A percentile compares a stretch with the other conserved stretches of the same genome.
phyloP scores from a whole-genome alignment of 2,888 invertebrate species.

The Acronicta alni region DNA sequence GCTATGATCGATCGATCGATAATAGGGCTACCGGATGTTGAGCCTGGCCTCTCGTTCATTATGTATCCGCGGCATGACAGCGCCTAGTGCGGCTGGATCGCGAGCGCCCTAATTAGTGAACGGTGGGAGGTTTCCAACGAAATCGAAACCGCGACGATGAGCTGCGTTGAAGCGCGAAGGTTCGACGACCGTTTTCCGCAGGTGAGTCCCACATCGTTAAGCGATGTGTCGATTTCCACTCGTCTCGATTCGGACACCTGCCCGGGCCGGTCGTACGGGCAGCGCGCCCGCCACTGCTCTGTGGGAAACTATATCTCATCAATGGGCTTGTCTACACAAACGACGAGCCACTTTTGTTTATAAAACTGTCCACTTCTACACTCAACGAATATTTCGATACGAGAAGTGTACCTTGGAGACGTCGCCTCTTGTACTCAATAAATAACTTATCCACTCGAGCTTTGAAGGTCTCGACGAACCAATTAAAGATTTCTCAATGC shows the following conservation, averaged over 20 bases:
- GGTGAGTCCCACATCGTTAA: slow-evolving; percentile 70
- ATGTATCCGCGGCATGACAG: slow-evolving; percentile 64
- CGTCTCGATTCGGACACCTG: slow-evolving; percentile 77
- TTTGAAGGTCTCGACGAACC: slow-evolving; percentile 53
- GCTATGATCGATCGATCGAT: slow-evolving; percentile 72
- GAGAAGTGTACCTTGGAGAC: slow-evolving; percentile 69
- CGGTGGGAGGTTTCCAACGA: slow-evolving; percentile 67
- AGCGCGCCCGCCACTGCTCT: slow-evolving; percentile 62
- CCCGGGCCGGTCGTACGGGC: slow-evolving; percentile 66
- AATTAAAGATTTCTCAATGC: slow-evolving; percentile 61
- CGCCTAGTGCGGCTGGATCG: slow-evolving; percentile 65
- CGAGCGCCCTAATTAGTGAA: slow-evolving; percentile 67
- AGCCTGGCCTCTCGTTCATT: slow-evolving; percentile 66
- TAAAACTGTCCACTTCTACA: slow-evolving; percentile 87
- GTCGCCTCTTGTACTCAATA: slow-evolving; percentile 73
- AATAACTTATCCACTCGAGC: slow-evolving; percentile 71
- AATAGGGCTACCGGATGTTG: slow-evolving; percentile 70
- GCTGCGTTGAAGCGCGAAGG: slow-evolving; percentile 60
- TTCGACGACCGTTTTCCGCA: slow-evolving; percentile 71
- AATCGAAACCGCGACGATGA: slow-evolving; percentile 73
- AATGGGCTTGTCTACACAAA: slow-evolving; percentile 80
- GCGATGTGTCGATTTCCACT: slow-evolving; percentile 72
- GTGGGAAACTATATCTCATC: slow-evolving; percentile 83
- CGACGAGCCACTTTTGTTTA: slow-evolving; percentile 82
- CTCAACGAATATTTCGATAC: slow-evolving; percentile 72